Evolutionary conservation across 2,888 invertebrate species (phyloP), one percentile per base, ranked within the genome.

Genomic region (Amblyjoppa proteus): DNA sequence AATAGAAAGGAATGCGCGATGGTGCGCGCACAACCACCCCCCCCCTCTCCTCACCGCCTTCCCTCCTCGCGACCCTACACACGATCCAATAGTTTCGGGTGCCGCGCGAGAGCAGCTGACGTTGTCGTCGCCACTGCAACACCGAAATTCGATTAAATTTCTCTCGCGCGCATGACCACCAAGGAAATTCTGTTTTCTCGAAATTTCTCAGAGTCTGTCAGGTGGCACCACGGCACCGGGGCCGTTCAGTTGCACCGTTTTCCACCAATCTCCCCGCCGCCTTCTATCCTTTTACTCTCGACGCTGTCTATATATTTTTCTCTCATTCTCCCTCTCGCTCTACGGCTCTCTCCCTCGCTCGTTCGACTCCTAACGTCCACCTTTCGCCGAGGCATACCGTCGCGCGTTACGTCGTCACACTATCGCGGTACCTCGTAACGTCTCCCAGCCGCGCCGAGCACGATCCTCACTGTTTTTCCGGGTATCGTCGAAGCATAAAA

Each of bases 141-240:
- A 61, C 45, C 64, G 77, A 88, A 88, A 88, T 88, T 88, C 88
- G 88, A 88, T 88, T 88, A 88, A 88, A 88, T 64, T 88, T 84
- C 78, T 85, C 84, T 88, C 88, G 89, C 84, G 88, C 88, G 89
- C 91, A 91, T 91, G 90, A 91, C 90, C 89, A 90, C 88, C 89
- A 88, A 89, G 87, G 91, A 92, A 91, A 91, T 91, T 88, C 90
- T 88, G 89, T 92, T 92, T 92, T 92, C 91, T 89, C 91, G 90
- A 90, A 92, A 87, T 92, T 92, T 92, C 91, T 91, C 88, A 88
- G 90, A 91, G 91, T 90, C 92, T 90, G 92, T 92, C 91, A 92
- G 93, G 92, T 93, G 92, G 93, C 92, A 92, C 91, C 92, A 92
- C 92, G 91, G 90, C 92, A 89, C 66, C 66, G n/a, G n/a, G 11